phyloP scores from a whole-genome alignment of 1,140 invertebrate genomes.

The Caenorhabditis tropicalis region DNA sequence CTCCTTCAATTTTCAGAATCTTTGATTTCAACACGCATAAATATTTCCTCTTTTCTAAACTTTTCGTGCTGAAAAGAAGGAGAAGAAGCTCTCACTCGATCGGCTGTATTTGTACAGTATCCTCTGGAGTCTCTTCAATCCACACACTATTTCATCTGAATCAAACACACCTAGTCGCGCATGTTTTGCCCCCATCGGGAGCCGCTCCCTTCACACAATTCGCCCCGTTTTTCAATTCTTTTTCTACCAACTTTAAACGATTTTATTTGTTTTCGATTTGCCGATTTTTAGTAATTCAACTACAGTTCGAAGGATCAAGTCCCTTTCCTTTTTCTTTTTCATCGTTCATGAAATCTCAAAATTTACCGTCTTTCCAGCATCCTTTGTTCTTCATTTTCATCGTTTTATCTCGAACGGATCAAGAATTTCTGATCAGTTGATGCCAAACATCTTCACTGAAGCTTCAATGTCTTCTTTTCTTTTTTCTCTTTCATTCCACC shows the following conservation, averaged over 20 bases:
- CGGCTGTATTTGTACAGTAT: conserved; percentile 31
- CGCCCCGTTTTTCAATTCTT: not conserved
- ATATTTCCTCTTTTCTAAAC: not conserved
- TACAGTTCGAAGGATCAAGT: no score
- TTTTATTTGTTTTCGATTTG: no score
- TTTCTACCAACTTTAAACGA: not conserved
- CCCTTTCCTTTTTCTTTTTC: not conserved
- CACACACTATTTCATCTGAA: not conserved
- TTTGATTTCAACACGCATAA: not conserved
- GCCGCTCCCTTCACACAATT: conserved; percentile 28
- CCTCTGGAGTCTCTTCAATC: not conserved
- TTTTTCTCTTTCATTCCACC: no score
- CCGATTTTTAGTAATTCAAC: no score
- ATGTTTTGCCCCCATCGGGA: conserved; percentile 4
- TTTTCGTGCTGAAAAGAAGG: not conserved
- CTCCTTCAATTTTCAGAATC: not conserved
- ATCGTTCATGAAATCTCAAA: no score
- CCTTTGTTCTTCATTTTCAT: no score
- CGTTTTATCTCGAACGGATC: no score
- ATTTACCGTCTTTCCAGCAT: no score
- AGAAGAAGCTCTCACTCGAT: not conserved
- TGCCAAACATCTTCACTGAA: not conserved
- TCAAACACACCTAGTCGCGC: conserved; percentile 39
- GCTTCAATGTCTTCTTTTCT: not conserved
- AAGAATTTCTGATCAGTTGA: no score